phyloP scores from a whole-genome alignment of 1,140 invertebrate species.

The Dolichoris vasculosae region DNA sequence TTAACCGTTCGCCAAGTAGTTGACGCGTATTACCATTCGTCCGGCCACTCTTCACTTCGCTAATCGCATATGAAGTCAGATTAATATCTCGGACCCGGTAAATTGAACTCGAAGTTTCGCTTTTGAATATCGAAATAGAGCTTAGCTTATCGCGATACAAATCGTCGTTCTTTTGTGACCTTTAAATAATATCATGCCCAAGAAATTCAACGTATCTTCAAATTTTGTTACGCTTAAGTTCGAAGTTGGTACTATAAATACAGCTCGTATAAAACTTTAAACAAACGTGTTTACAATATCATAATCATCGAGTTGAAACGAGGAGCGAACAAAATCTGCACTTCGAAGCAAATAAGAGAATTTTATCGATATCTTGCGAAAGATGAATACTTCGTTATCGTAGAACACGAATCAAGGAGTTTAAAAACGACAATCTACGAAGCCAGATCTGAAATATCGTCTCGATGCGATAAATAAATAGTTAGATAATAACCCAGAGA shows the following conservation, averaged over 20 bases:
- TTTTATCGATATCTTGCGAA: not conserved
- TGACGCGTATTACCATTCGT: constrained; percentile 40
- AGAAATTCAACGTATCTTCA: not conserved
- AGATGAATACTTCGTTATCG: not conserved
- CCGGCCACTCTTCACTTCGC: not conserved
- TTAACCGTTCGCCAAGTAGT: constrained; percentile 44
- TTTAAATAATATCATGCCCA: not conserved
- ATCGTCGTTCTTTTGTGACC: not conserved
- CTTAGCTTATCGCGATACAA: not conserved
- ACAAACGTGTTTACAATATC: not conserved
- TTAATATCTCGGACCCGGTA: constrained; percentile 32
- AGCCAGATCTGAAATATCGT: not conserved
- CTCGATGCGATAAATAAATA: constrained; percentile 28
- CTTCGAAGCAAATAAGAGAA: not conserved
- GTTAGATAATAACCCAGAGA: not conserved
- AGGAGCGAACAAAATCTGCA: not conserved
- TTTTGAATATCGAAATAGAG: constrained; percentile 12
- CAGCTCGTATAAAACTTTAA: not conserved
- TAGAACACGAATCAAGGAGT: not conserved
- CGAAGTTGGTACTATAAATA: no score
- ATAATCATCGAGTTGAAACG: no score
- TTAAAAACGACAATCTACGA: not conserved
- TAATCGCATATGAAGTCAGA: constrained; percentile 39
- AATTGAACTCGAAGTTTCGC: constrained; percentile 19
- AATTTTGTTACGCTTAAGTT: not conserved